Conservation (phyloP, 2,888 invertebrate species). For the Ornithoptera alexandrae region DNA sequence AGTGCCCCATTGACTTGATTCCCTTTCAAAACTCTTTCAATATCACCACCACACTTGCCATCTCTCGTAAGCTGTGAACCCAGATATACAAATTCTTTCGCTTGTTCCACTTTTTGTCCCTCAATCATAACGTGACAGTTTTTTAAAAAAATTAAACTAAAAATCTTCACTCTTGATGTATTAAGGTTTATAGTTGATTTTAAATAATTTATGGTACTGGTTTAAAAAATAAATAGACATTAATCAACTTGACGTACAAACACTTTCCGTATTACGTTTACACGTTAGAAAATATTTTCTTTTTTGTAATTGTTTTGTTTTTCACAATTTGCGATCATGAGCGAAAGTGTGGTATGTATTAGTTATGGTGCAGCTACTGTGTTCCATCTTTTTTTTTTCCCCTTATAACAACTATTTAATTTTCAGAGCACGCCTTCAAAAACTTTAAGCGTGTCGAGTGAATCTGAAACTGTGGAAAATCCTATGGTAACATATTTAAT, state of each 20-base stretch:
- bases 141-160: no score
- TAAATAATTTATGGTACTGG: background rate
- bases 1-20: no score
- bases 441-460: constrained; percentile 46
- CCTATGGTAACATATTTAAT: constrained; percentile 40
- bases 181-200: background rate
- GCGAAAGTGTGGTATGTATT: constrained; percentile 55
- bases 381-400: background rate
- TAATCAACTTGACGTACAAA: constrained; percentile 10
- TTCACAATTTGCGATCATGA: constrained; percentile 46
- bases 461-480: constrained; percentile 50
- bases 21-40: no score
- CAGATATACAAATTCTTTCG: no score
- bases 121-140: no score
- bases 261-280: constrained; percentile 19
- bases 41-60: no score
- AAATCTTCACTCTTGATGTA: no score
- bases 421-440: constrained; percentile 62
- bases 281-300: constrained; percentile 28
- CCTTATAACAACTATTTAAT: background rate
- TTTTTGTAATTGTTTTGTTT: constrained; percentile 30
- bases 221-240: background rate
- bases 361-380: background rate
- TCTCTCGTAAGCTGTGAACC: no score
- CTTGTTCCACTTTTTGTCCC: no score